Base-by-base conservation (phyloP, 2,888 invertebrate genomes). In the Synergus japonicus region DNA sequence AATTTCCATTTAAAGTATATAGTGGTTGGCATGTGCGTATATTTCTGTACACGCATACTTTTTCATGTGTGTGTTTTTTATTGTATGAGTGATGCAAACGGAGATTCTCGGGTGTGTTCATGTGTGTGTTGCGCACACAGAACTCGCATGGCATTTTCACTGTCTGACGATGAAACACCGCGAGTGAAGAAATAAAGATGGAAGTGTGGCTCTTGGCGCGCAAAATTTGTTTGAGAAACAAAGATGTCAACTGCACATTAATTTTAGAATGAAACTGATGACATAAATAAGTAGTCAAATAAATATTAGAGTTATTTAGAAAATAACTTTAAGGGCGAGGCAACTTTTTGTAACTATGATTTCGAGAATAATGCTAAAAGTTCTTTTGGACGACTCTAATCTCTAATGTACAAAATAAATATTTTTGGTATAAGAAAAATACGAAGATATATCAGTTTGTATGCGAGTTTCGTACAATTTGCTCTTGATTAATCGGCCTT, bases 21-120 rank as follows among this genome's bases (percentile, higher is more conserved):
- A 43, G 9, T 66, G 65, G 65, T 66, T 66, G n/a, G 44, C 44
- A 44, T 43, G 18, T 67, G 29, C 37, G 54, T 73, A n/a, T 49
- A 29, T 49, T 43, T 49, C 49, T 41, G 18, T 37, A 13, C 13
- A 22, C 22, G 18, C 10, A 22, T 60, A 12, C 4, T 12, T 3
- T 22, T 60, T 60, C 22, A 0, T 60, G 60, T 60, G 10, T n/a
- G 60, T 60, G 1, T 18, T 60, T 60, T 18, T 22, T 60, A n/a
- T 12, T 8, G 22, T 3, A 60, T 60, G 58, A 10, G 22, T 60
- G 18, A 60, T 1, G 12, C 18, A 46, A 60, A 60, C 60, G 22
- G n/a, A 60, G 18, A 60, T 4, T 18, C 22, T 60, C 22, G 10
- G 22, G 22, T 60, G 60, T 22, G 8, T n/a, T 8, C 43, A 43